Base-by-base conservation (phyloP, 2,888 invertebrate species). In the Oscheius sp. region DNA sequence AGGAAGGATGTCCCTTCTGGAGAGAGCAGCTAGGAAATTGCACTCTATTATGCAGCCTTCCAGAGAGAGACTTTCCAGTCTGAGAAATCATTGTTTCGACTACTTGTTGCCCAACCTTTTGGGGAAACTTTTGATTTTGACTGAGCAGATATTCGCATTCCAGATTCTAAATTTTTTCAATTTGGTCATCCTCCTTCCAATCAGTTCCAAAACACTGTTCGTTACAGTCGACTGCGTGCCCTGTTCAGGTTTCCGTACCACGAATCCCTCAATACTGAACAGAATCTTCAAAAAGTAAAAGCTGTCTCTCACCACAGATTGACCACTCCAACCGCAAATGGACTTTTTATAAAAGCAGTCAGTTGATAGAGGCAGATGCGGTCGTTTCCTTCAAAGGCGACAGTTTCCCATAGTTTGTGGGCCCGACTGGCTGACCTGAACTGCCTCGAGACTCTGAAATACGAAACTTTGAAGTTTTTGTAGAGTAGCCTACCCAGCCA, bases 11-110 rank as follows among this genome's bases (percentile, higher is more conserved):
- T 55, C 55, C 13, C 55, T 29, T 35, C 35, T 32, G 33, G 55
- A 53, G 11, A 68, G 37, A n/a, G n/a, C 35, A 2, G 68, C n/a
- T 2, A 68, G 42, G 10, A 37, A 53, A 55, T 68, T 55, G n/a
- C 37, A 53, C 11, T 53, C 55, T 2, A 68, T 68, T 4, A 68
- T 68, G n/a, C 68, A 68, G 7, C 68, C 68, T 55, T 68, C 68
- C 2, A 53, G 55, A 29, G 68, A 68, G 13, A 68, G 68, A 5
- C 53, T 9, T 21, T 55, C 68, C n/a, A 68, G 5, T 9, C 68
- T 68, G 53, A 35, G 50, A 29, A 32, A 51, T 1, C 3, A 1
- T 63, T 11, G 7, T 2, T 21, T 21, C 21, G 21, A 21, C 21
- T 21, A 21, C 21, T 21, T 21, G 21, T 21, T 21, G 21, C 21